Base-by-base conservation (phyloP, 64 coral and sea anemone genomes). In the Astreopora myriophthalma region DNA sequence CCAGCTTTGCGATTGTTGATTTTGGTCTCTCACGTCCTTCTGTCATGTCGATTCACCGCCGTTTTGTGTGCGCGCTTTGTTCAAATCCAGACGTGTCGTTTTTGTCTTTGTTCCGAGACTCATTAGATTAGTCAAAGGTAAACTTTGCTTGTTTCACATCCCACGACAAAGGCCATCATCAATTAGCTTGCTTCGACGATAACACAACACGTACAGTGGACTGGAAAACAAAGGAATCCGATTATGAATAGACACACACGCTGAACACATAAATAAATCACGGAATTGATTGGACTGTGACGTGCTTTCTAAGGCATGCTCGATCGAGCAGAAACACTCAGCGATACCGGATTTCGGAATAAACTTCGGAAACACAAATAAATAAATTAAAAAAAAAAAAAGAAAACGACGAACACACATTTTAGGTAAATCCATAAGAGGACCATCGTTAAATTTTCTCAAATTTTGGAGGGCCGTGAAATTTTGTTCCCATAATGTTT, bases 281-380 rank as follows among this genome's bases (percentile, higher is more conserved):
- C 32, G 79, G 27, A 38, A 20, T n/a, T 65, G 31, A 64, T 10
- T 64, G 31, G 17, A 63, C 29, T 34, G 79, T 83, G 79, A 64
- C 79, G 32, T 83, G 52, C 32, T 34, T n/a, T 17, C 11, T 17
- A 37, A 83, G 79, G 79, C 33, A 83, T 83, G 79, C 79, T 83
- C 34, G 22, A 61, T 64, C 55, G 34, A 83, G 57, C 79, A 83
- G 32, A 83, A 83, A 63, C 28, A 37, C 58, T 55, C 10, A 6
- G 70, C 31, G 34, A 71, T 3, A 73, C 16, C 10, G 67, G 67
- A 70, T 70, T 33, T 70, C 10, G 8, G 27, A 31, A 4, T 33
- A 70, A 70, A 70, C 67, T 32, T 16, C 3, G 40, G 40, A 44
- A 11, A 44, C 40, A 28, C 7, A 26, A 7, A 2, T 32, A 29